phyloP scores from a whole-genome alignment of 2,888 invertebrate genomes.

The Serripes groenlandicus region DNA sequence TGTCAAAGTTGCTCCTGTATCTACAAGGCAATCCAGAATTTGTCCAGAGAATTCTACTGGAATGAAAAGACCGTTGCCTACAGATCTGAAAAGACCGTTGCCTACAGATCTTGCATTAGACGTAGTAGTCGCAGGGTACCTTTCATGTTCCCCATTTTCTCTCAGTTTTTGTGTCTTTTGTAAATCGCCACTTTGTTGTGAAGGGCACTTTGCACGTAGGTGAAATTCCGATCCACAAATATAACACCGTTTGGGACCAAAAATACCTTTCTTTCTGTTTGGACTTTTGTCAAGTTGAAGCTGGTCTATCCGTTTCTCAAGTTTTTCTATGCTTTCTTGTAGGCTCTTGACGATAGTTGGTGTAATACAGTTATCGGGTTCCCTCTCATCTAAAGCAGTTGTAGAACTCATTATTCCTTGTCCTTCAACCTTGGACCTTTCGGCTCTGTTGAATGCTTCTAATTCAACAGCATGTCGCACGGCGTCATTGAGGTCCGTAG shows the following conservation, averaged over 20 bases:
- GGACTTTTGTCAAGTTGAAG: background rate
- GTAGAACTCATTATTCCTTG: background rate
- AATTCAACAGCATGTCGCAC: background rate
- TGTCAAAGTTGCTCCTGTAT: slow-evolving; percentile 26
- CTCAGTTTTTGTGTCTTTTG: background rate
- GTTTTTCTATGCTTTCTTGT: background rate
- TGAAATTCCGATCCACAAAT: background rate
- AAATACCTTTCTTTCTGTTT: background rate
- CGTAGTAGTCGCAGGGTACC: background rate
- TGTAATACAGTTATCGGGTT: background rate
- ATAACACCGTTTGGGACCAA: background rate
- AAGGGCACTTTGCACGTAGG: background rate
- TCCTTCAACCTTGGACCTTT: background rate
- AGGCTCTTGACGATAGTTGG: background rate
- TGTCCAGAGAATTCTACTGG: background rate
- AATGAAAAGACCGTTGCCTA: background rate
- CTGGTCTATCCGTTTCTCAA: background rate
- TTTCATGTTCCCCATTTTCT: background rate
- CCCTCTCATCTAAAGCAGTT: background rate
- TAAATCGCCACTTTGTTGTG: background rate
- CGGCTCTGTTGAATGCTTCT: background rate
- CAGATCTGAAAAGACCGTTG: no score
- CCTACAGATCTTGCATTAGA: no score
- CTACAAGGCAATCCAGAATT: background rate
- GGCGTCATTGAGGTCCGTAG: background rate